Evolutionary conservation across 2,888 invertebrate genomes (phyloP).

Genomic region (Acanthosepion esculentum): DNA sequence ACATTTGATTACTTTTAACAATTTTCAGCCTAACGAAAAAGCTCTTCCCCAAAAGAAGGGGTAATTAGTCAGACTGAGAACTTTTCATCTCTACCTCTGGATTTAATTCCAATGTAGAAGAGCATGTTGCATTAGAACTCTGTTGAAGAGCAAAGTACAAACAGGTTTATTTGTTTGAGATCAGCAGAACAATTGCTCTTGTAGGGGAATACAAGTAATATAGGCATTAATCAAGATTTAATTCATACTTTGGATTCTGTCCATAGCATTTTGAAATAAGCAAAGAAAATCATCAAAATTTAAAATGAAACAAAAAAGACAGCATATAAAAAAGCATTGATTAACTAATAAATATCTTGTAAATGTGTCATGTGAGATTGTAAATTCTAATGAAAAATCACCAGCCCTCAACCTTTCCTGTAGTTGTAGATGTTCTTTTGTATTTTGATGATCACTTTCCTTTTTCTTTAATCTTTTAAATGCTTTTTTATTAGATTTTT

Average conservation of each 20-base stretch:
- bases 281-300: background rate
- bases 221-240: background rate
- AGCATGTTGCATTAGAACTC: background rate
- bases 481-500: background rate
- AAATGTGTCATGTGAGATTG: background rate
- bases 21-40: background rate
- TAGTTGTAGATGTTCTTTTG: background rate
- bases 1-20: background rate
- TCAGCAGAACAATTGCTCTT: background rate
- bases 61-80: too few species aligned
- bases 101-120: background rate
- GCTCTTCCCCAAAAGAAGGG: too few species aligned
- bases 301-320: background rate
- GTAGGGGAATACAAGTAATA: background rate
- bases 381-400: slow-evolving; percentile 3
- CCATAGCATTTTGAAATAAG: background rate
- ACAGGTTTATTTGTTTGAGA: background rate
- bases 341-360: slow-evolving; percentile 18
- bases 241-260: slow-evolving; percentile 33
- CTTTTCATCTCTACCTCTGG: too few species aligned
- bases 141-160: background rate
- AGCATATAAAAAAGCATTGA: background rate
- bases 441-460: background rate
- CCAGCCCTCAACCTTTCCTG: background rate
- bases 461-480: background rate